Evolutionary conservation across 2,113 vertebrate genomes (phyloP).

Genomic region (Notothenia rossii): DNA sequence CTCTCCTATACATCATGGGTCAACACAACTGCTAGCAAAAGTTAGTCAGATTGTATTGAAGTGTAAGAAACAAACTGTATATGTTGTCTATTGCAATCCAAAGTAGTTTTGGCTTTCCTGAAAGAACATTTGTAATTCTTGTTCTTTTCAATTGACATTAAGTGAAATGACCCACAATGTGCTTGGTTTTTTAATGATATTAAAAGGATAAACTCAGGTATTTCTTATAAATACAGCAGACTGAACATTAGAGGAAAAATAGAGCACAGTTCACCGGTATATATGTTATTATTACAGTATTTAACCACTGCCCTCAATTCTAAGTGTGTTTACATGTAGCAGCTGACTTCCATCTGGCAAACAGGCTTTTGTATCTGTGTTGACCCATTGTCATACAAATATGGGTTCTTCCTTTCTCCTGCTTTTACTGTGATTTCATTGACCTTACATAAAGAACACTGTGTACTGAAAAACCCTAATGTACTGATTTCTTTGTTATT

Average conservation of each 20-base stretch:
- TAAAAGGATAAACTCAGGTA: too few relatives aligned
- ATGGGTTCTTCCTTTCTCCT: background rate
- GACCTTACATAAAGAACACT: background rate
- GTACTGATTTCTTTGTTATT: background rate
- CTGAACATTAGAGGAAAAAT: background rate
- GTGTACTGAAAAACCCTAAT: background rate
- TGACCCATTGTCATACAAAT: conserved; percentile 19
- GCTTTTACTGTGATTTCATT: conserved; percentile 2
- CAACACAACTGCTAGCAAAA: too few relatives aligned
- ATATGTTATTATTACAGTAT: conserved; percentile 1
- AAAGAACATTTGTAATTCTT: too few relatives aligned
- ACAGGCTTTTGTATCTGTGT: conserved; percentile 27
- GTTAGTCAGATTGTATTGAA: too few relatives aligned
- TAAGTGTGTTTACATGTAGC: conserved; percentile 37
- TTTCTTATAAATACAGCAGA: background rate
- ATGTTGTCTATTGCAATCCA: too few relatives aligned
- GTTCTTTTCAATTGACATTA: too few relatives aligned
- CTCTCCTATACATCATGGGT: too few relatives aligned
- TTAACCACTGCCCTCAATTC: background rate
- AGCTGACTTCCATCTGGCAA: conserved; percentile 38
- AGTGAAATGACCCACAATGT: too few relatives aligned
- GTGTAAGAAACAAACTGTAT: too few relatives aligned
- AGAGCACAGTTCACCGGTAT: background rate
- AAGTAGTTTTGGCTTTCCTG: too few relatives aligned
- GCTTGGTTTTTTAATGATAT: too few relatives aligned